These are phyloP conservation scores for Danio aesculapii DNA, from an alignment of 2,797 vertebrate species.

Conservation along the genomic window DNA sequence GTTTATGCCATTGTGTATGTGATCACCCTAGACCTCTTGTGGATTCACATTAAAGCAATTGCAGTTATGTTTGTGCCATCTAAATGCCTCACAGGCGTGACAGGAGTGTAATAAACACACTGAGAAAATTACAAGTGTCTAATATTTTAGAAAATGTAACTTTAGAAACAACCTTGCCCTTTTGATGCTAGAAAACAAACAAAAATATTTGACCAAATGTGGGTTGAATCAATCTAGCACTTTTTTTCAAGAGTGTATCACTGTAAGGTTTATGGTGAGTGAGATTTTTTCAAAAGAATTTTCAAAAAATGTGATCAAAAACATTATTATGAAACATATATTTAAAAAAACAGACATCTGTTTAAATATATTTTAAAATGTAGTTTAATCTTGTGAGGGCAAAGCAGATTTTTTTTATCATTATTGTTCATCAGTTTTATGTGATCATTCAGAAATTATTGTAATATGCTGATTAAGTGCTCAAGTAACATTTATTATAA, in stretches of 20 bases:
- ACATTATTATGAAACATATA: not conserved
- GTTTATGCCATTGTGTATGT: constrained; percentile 5
- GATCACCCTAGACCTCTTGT: constrained; percentile 26
- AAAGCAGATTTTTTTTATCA: not conserved
- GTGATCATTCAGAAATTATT: not conserved
- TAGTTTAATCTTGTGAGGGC: not conserved
- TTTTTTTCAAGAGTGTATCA: no score
- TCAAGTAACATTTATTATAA: not conserved
- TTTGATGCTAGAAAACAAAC: not conserved
- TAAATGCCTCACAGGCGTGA: constrained; percentile 22
- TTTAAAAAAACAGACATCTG: not conserved
- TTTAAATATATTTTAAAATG: not conserved
- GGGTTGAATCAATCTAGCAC: no score
- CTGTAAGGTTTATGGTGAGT: no score
- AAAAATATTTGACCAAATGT: not conserved
- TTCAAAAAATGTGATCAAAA: not conserved
- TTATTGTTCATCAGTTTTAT: not conserved
- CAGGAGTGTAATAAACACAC: not conserved
- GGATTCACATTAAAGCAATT: constrained; percentile 35
- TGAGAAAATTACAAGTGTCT: not conserved
- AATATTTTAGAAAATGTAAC: not conserved
- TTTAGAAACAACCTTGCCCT: not conserved
- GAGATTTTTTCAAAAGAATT: no score
- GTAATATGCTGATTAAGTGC: not conserved
- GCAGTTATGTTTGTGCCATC: constrained; percentile 32